phyloP scores from a whole-genome alignment of 2,113 vertebrate species.

The Lepus americanus region DNA sequence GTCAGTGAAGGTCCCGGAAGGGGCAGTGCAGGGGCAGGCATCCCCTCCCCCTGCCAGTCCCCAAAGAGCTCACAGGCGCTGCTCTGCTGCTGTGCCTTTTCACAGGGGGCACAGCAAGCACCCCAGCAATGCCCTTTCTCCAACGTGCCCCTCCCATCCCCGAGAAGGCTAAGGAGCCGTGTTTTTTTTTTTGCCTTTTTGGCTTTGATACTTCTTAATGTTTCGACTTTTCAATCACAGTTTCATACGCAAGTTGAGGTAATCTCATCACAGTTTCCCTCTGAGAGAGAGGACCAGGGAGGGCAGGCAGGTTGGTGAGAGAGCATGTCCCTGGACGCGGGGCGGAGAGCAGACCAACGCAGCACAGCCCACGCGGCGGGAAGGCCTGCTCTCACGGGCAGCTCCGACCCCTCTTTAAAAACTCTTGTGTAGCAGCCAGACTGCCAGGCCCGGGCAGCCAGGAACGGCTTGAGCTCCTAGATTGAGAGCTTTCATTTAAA shows the following conservation, averaged over 20 bases:
- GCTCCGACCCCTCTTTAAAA: constrained; percentile 84
- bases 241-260: constrained; percentile 91
- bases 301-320: constrained; percentile 95
- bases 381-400: neutral
- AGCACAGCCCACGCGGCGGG: constrained; percentile 65
- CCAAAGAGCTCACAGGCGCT: constrained; percentile 85
- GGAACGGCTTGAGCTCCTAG: constrained; percentile 10
- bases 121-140: constrained; percentile 92
- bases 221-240: constrained; percentile 89
- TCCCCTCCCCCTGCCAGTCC: constrained; percentile 79
- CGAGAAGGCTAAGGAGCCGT: constrained; percentile 36
- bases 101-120: constrained; percentile 74
- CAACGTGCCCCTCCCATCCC: constrained; percentile 86
- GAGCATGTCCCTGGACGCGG: constrained; percentile 85
- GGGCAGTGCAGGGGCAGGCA: neutral
- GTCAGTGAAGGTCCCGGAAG: neutral
- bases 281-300: constrained; percentile 81
- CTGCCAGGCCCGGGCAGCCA: constrained; percentile 55
- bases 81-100: constrained; percentile 83
- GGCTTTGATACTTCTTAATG: constrained; percentile 78
- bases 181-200: constrained; percentile 86
- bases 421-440: constrained; percentile 81
- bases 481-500: constrained; percentile 36
- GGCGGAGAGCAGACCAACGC: constrained; percentile 66
- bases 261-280: constrained; percentile 87